phyloP scores from a whole-genome alignment of 2,113 vertebrate species.

The Bos taurus region ARS-UCD2.0 NC_037340.1:9456501-9457000 shows the following conservation, averaged over 20 bases:
- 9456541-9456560: neutral
- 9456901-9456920: neutral
- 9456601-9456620: neutral
- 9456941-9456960: neutral
- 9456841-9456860: neutral
- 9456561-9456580: neutral
- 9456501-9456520: neutral
- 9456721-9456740: neutral
- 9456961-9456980: conserved; percentile 24
- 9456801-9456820: neutral
- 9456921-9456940: neutral
- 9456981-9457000: conserved; percentile 8
- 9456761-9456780: neutral
- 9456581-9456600: neutral
- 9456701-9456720: neutral
- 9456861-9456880: neutral
- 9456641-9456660: neutral
- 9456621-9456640: neutral
- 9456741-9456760: neutral
- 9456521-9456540: neutral
- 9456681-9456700: neutral
- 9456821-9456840: neutral
- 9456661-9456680: neutral
- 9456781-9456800: neutral
- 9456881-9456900: neutral